Evolutionary conservation across 2,797 vertebrate species (phyloP).

Genomic region (Anas capensis): DNA sequence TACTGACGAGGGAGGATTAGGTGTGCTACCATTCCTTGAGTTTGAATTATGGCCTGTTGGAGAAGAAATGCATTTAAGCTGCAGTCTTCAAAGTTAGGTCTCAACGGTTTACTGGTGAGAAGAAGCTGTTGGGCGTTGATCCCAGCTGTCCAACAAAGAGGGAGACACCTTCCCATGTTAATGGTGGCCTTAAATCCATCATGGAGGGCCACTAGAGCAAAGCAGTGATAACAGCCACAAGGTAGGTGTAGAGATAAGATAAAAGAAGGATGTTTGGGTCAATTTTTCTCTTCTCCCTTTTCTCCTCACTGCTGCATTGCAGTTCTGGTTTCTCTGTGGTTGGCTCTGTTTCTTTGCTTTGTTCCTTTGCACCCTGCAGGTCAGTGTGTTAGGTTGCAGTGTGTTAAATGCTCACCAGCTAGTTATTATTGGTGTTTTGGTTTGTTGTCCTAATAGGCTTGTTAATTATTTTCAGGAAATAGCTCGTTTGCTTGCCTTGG

Average conservation of each 20-base stretch:
- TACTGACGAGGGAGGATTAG: not conserved
- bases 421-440: not conserved
- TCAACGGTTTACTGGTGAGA: not conserved
- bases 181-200: not conserved
- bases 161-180: fast-evolving
- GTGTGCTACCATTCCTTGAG: not conserved
- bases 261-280: not conserved
- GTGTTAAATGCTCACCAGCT: not conserved
- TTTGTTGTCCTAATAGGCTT: not conserved
- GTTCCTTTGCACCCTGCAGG: not conserved
- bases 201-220: not conserved
- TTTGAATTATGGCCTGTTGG: not conserved
- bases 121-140: not conserved
- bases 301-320: fast-evolving
- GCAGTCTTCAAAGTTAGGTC: not conserved
- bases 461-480: conserved; percentile 87
- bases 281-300: not conserved
- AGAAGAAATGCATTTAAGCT: not conserved
- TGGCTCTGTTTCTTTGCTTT: not conserved
- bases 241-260: not conserved
- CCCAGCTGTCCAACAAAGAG: not conserved
- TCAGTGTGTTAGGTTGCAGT: not conserved
- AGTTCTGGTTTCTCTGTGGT: not conserved
- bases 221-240: not conserved
- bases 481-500: conserved; percentile 93